phyloP scores from a whole-genome alignment of 2,888 invertebrate genomes.

The Patella caerulea region DNA sequence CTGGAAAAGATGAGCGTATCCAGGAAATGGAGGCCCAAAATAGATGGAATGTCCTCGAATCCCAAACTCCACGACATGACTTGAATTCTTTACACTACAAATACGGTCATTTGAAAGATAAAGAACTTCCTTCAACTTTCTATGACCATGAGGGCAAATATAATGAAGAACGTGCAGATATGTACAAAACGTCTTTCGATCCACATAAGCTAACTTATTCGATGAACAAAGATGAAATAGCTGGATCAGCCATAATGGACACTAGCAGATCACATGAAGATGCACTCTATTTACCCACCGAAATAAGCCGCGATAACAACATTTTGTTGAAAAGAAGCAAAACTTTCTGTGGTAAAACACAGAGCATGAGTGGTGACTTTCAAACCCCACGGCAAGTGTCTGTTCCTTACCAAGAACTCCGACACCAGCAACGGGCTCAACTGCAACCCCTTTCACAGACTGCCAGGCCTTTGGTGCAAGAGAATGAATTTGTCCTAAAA shows the following conservation, averaged over 20 bases:
- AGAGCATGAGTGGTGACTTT: slow-evolving; percentile 47
- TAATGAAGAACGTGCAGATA: slow-evolving; percentile 65
- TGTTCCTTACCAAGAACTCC: neutral
- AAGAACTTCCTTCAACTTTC: slow-evolving; percentile 60
- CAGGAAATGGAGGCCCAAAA: slow-evolving; percentile 68
- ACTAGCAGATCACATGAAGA: slow-evolving; percentile 58
- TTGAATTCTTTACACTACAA: slow-evolving; percentile 59
- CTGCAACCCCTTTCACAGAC: slow-evolving; percentile 23
- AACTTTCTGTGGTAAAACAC: slow-evolving; percentile 47
- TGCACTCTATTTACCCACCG: slow-evolving; percentile 56
- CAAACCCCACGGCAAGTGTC: slow-evolving; percentile 41
- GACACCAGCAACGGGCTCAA: slow-evolving; percentile 10
- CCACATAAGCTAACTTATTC: slow-evolving; percentile 60
- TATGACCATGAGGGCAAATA: slow-evolving; percentile 67
- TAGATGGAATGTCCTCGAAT: slow-evolving; percentile 61
- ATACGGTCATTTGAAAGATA: slow-evolving; percentile 47
- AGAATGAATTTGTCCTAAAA: slow-evolving; percentile 41
- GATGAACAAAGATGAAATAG: slow-evolving; percentile 56
- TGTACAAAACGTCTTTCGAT: slow-evolving; percentile 67
- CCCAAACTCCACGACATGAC: slow-evolving; percentile 59
- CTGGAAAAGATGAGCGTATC: slow-evolving; percentile 39
- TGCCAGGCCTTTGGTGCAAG: slow-evolving; percentile 24
- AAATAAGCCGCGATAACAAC: slow-evolving; percentile 55
- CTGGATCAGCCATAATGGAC: slow-evolving; percentile 58
- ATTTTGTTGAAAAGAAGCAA: slow-evolving; percentile 52